These are phyloP conservation scores for Aldrovandia affinis DNA, from an alignment of 2,797 vertebrate species.

Conservation along the genomic window DNA sequence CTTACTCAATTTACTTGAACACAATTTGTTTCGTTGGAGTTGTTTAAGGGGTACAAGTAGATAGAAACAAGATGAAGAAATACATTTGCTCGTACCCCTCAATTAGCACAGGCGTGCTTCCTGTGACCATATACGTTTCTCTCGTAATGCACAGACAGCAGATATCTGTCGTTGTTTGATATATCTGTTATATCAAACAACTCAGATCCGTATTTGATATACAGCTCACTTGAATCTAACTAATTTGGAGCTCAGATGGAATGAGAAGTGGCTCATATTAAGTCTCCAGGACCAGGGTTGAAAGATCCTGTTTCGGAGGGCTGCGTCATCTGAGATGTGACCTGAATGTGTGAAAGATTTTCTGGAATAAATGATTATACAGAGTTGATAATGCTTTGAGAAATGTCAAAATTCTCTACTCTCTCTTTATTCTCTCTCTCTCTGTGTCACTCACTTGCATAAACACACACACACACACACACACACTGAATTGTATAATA, in stretches of 20 bases:
- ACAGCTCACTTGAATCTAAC: neutral
- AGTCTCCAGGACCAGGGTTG: neutral
- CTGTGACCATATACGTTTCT: neutral
- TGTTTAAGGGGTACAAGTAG: neutral
- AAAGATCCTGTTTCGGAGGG: neutral
- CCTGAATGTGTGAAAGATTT: neutral
- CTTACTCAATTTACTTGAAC: neutral
- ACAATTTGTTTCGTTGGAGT: neutral
- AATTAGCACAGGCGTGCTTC: neutral
- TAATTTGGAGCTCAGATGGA: neutral
- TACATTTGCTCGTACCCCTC: neutral
- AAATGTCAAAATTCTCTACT: neutral
- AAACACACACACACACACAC: neutral
- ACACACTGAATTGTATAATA: neutral
- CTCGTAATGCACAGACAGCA: neutral
- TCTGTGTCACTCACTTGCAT: neutral
- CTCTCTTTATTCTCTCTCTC: neutral
- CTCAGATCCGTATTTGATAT: neutral
- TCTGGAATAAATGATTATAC: neutral
- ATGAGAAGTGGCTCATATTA: neutral
- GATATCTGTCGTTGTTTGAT: neutral
- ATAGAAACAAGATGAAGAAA: neutral
- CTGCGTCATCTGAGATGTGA: neutral
- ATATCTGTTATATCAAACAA: neutral
- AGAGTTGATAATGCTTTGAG: neutral